Evolutionary conservation across 2,888 invertebrate species (phyloP), one percentile per base, ranked within the genome.

Genomic region (Microctonus brassicae): DNA sequence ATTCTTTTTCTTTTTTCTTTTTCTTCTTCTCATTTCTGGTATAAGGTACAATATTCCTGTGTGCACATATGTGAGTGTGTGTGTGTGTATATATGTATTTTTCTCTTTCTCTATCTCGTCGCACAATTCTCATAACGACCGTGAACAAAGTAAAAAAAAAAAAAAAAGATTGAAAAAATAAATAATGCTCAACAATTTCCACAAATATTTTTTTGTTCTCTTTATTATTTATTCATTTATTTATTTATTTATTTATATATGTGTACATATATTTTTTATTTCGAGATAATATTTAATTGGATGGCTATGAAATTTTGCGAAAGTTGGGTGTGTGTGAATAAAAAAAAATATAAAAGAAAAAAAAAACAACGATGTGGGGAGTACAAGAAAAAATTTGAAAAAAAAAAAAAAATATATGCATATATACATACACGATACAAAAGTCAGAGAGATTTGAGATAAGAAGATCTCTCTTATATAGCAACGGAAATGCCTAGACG

Each of bases 1-100:
- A n/a, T n/a, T n/a, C n/a, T n/a, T n/a, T n/a, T n/a, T n/a, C n/a
- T 67, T 72, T 73, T 72, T 76, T 72, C 73, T 72, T 75, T 69
- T 75, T 72, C 73, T 75, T 72, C 69, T 52, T 71, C 76, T 76
- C 73, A 73, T 76, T 70, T 75, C 73, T 73, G 72, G 73, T 73
- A 72, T 33, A 64, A 33, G 60, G 57, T 68, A 39, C 13, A n/a
- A n/a, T n/a, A n/a, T n/a, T n/a, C n/a, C n/a, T n/a, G n/a, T n/a
- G n/a, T n/a, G n/a, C n/a, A 39, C 1, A 47, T 55, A 20, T 47
- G 0, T 20, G 0, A 17, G 6, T 20, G 1, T 2, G 2, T 17
- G 6, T 20, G 1, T 2, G 2, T 17, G 47, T 47, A 47, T 20
- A 4, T n/a, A 13, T 42, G 42, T 47, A 47, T 67, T 71, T 71